Evolutionary conservation across 2,797 vertebrate genomes (phyloP).

Genomic region (Lepus townsendii): DNA sequence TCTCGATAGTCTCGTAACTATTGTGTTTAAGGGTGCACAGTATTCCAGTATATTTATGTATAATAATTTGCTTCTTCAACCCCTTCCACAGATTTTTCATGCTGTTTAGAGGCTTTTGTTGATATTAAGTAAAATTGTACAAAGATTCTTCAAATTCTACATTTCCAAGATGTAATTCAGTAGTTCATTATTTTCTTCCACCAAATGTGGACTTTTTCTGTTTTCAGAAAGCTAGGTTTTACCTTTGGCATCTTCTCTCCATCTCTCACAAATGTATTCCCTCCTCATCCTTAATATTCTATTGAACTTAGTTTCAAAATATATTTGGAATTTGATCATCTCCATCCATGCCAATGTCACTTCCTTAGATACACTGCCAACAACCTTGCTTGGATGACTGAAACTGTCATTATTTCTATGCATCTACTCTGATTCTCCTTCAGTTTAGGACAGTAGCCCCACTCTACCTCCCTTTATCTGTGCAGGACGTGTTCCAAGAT

Average conservation of each 20-base stretch:
- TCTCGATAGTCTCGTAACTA: background rate
- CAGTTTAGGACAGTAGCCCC: background rate
- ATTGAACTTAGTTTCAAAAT: conserved; percentile 8
- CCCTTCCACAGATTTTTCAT: background rate
- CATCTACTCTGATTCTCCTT: background rate
- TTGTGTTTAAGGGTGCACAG: background rate
- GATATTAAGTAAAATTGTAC: background rate
- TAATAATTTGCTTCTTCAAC: background rate
- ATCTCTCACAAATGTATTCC: background rate
- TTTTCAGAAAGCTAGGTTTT: background rate
- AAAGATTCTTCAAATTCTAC: background rate
- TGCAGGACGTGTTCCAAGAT: background rate
- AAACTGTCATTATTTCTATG: background rate
- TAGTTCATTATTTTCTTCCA: background rate
- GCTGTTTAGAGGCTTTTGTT: background rate
- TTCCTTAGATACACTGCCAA: background rate
- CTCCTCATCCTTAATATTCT: background rate
- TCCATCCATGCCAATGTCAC: background rate
- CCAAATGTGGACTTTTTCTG: background rate
- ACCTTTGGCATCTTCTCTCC: background rate
- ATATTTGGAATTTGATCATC: conserved; percentile 4
- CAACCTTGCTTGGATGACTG: background rate
- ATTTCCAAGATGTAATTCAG: background rate
- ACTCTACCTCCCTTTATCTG: background rate
- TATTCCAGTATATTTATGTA: background rate